Base-by-base conservation (phyloP, 2,888 invertebrate species). In the Lepidochrysops patricia region DNA sequence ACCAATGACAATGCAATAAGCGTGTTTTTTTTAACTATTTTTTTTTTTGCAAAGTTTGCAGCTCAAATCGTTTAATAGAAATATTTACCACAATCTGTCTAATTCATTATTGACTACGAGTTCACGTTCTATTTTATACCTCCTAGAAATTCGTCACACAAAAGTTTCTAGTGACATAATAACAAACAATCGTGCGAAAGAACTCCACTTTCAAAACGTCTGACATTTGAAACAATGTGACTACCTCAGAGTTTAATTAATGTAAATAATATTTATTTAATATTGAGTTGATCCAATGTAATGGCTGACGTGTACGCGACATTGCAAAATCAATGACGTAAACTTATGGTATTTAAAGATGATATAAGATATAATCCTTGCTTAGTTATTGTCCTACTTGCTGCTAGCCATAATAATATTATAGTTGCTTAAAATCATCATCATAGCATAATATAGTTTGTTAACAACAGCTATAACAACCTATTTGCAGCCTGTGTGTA, bases 181-280 rank as follows among this genome's bases (percentile, higher is more conserved):
- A 43, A 19, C 12, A 37, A 6, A 43, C 19, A 43, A 43, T 19
- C 43, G 43, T 23, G 43, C 23, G 43, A 43, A 43, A 29, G 29
- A 19, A 43, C 43, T 9, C 9, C 54, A 29, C 29, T 54, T 54
- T 54, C 54, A 54, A 54, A 54, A 54, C 29, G 29, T 27, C 54
- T 54, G 54, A 54, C 54, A 54, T 54, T 54, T 54, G 12, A 19
- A 32, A 32, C 54, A 52, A 52, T 52, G 15, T 15, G 50, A 26
- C 9, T 52, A 26, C 52, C 26, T 26, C 50, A 5, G 5, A 15
- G 19, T 4, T 9, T 54, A 54, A 54, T 54, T 54, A 54, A 54
- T 54, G 54, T 29, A 54, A 54, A 54, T 54, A 54, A 52, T 32
- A 54, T 54, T 54, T 19, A 54, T 19, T 32, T 54, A 54, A 54